phyloP scores from a whole-genome alignment of 2,888 invertebrate genomes.

The Apamea monoglypha region DNA sequence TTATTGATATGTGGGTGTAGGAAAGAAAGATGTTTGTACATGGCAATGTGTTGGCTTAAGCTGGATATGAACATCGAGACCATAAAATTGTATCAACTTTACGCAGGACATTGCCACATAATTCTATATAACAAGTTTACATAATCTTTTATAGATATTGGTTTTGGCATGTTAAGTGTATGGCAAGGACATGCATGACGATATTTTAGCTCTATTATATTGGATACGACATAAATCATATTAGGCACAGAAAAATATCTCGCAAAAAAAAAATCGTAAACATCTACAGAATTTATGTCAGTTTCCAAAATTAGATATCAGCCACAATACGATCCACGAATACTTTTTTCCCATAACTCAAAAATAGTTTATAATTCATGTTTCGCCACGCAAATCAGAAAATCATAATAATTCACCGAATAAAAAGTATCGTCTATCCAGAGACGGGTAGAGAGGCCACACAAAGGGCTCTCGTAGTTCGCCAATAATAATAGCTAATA shows the following conservation, averaged over 20 bases:
- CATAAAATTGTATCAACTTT: not conserved
- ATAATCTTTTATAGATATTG: conserved; percentile 1
- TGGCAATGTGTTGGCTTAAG: not conserved
- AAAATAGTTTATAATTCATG: conserved; percentile 76
- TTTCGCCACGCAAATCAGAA: conserved; percentile 83
- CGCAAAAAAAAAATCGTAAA: conserved; percentile 46
- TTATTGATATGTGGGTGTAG: conserved; percentile 43
- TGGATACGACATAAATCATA: conserved; percentile 54
- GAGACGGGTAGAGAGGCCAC: conserved; percentile 73
- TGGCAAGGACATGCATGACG: conserved; percentile 27
- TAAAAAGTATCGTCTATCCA: conserved; percentile 78
- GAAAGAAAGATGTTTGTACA: conserved; percentile 6
- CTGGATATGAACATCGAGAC: not conserved
- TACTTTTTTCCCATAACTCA: conserved; percentile 71
- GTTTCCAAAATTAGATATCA: conserved; percentile 73
- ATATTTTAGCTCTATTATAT: conserved; percentile 37
- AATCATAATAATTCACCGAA: conserved; percentile 76
- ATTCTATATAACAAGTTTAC: not conserved
- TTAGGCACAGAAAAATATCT: conserved; percentile 31
- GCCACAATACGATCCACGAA: conserved; percentile 59
- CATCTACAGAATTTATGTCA: conserved; percentile 53
- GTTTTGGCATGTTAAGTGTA: not conserved
- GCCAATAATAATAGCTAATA: conserved; percentile 89
- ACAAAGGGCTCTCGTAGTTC: conserved; percentile 84
- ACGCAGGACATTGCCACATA: not conserved